These are phyloP conservation scores for Leptestheria dahalacensis DNA, from an alignment of 1,140 invertebrate species.

Conservation along the genomic window DNA sequence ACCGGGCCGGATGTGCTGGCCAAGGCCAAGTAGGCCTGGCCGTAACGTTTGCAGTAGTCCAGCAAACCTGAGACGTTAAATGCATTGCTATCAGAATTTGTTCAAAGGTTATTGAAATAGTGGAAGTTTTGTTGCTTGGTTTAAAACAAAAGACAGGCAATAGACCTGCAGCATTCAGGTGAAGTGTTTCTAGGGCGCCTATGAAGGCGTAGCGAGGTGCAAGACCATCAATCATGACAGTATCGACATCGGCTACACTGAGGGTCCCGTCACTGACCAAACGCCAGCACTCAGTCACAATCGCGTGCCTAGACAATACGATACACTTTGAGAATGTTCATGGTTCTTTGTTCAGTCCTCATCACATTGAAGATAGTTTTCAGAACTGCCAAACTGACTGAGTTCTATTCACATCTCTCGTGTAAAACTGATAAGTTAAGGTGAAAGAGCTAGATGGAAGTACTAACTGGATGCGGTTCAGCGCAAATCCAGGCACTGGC, in stretches of 20 bases:
- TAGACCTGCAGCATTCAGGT: slow-evolving; percentile 89
- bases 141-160: too few species aligned
- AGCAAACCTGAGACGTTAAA: slow-evolving; percentile 40
- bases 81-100: too few species aligned
- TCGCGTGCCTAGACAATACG: slow-evolving; percentile 79
- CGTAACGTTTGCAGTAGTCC: slow-evolving; percentile 57
- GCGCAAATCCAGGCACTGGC: slow-evolving; percentile 81
- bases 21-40: slow-evolving; percentile 58
- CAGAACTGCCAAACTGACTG: too few species aligned
- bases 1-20: slow-evolving; percentile 56
- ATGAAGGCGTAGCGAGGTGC: slow-evolving; percentile 90
- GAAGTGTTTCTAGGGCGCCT: slow-evolving; percentile 82
- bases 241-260: slow-evolving; percentile 75
- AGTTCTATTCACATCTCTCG: too few species aligned
- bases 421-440: too few species aligned
- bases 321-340: too few species aligned
- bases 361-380: too few species aligned
- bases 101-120: too few species aligned
- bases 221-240: slow-evolving; percentile 84
- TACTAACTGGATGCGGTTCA: slow-evolving; percentile 81
- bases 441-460: too few species aligned
- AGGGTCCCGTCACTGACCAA: slow-evolving; percentile 70
- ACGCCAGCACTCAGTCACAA: slow-evolving; percentile 83
- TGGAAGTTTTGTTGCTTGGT: too few species aligned
- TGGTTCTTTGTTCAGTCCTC: too few species aligned